These are phyloP conservation scores for Melopsittacus undulatus DNA, from an alignment of 2,797 vertebrate genomes.

Conservation along the genomic window DNA sequence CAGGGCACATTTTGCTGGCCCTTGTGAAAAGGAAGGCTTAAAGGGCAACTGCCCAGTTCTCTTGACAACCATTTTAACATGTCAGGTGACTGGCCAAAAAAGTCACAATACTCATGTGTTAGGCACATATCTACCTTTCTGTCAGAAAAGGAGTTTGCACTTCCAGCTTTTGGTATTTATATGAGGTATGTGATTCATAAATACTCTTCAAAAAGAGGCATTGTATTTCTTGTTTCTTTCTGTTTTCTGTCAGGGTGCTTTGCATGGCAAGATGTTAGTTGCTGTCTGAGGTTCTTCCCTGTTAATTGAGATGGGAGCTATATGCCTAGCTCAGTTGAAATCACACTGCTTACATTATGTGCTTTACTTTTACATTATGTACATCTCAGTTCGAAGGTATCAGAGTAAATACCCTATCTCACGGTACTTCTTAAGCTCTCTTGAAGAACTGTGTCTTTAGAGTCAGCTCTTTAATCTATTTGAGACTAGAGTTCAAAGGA, in stretches of 20 bases:
- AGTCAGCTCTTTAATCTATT: not conserved
- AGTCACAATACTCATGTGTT: not conserved
- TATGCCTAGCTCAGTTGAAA: not conserved
- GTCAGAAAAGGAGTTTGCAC: not conserved
- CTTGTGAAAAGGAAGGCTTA: not conserved
- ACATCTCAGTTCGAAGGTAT: not conserved
- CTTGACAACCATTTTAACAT: not conserved
- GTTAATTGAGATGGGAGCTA: not conserved
- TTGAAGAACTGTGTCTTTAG: not conserved
- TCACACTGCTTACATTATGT: not conserved
- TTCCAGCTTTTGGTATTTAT: not conserved
- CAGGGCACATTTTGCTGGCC: not conserved
- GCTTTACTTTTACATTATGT: not conserved
- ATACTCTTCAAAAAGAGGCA: not conserved
- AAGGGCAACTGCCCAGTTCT: not conserved
- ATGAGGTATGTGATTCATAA: not conserved
- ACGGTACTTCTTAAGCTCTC: not conserved
- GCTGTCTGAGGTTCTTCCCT: not conserved
- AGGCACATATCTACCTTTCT: not conserved
- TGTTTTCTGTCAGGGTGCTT: accelerated
- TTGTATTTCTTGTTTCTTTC: not conserved
- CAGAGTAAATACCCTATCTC: not conserved
- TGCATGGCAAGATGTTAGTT: not conserved
- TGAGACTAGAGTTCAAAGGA: not conserved
- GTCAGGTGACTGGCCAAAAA: not conserved